A percentile compares a stretch with the other conserved stretches of the same genome.
These are phyloP conservation scores for Azorinus chamasolen DNA, from an alignment of 2,888 invertebrate species.

Conservation along the genomic window DNA sequence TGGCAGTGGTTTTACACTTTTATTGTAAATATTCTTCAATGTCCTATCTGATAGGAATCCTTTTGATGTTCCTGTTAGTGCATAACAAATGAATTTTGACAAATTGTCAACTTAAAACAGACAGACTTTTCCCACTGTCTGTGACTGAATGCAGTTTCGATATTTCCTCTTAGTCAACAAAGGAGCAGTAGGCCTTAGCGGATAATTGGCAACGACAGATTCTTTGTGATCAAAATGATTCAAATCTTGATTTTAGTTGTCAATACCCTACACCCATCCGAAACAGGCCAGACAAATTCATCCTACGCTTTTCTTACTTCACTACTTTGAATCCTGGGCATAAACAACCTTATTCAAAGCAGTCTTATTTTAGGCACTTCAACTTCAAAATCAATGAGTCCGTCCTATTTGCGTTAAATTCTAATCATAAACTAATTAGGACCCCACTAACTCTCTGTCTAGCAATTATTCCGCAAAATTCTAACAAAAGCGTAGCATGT, in stretches of 20 bases:
- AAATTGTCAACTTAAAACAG: no score
- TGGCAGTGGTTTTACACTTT: no score
- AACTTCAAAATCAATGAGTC: slow-evolving; percentile 7
- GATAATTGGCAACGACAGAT: not conserved
- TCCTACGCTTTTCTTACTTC: no score
- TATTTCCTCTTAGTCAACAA: no score
- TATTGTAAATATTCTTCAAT: no score
- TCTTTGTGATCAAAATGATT: slow-evolving; percentile 16
- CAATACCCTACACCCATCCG: not conserved
- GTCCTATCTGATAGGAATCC: no score
- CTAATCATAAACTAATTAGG: slow-evolving; percentile 13
- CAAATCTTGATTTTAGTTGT: not conserved
- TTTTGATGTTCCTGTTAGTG: no score
- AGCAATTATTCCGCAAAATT: not conserved
- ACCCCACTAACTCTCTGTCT: not conserved
- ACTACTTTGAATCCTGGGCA: no score
- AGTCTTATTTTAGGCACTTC: no score
- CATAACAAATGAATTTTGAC: no score
- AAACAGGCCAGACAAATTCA: not conserved
- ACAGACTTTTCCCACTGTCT: no score
- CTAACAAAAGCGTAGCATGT: slow-evolving; percentile 33
- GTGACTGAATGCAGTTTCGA: no score
- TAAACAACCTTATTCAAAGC: not conserved
- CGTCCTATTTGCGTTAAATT: slow-evolving; percentile 4
- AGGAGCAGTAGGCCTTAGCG: not conserved